A percentile compares a stretch with the other conserved stretches of the same genome.
Conservation (phyloP, 2,797 vertebrate species). For the Discoglossus pictus region DNA sequence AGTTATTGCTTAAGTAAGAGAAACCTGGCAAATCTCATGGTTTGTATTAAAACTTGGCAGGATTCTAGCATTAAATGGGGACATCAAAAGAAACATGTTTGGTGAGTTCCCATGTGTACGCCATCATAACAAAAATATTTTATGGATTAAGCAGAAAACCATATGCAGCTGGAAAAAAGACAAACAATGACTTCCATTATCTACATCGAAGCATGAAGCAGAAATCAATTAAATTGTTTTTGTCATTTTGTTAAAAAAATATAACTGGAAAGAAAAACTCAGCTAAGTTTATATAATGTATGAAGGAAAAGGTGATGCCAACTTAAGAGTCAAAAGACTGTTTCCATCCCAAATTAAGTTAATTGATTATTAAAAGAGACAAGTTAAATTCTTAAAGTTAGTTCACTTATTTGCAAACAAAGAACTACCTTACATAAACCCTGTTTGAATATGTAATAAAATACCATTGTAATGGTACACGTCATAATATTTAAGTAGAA, state of each 20-base stretch:
- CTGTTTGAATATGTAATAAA: too few species aligned
- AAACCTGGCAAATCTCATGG: slow-evolving; percentile 42
- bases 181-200: slow-evolving; percentile 42
- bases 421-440: background rate
- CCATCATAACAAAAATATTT: slow-evolving; percentile 51
- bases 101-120: slow-evolving; percentile 47
- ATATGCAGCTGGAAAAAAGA: slow-evolving; percentile 47
- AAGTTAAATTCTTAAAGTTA: background rate
- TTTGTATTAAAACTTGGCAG: slow-evolving; percentile 47
- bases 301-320: slow-evolving; percentile 4
- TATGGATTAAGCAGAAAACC: slow-evolving; percentile 40
- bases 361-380: slow-evolving; percentile 7
- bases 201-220: slow-evolving; percentile 19
- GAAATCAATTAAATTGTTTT: slow-evolving; percentile 34
- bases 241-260: slow-evolving; percentile 39
- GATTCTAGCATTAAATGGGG: slow-evolving; percentile 32
- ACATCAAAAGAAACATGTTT: slow-evolving; percentile 47
- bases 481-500: too few species aligned
- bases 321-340: slow-evolving; percentile 13
- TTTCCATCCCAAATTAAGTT: slow-evolving; percentile 14
- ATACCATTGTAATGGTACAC: too few species aligned
- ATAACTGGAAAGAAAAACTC: slow-evolving; percentile 24
- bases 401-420: background rate
- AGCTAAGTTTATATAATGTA: slow-evolving; percentile 8
- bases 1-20: slow-evolving; percentile 39